These are phyloP conservation scores for Elephantulus edwardii DNA, from an alignment of 2,113 vertebrate genomes.

Conservation along the genomic window DNA sequence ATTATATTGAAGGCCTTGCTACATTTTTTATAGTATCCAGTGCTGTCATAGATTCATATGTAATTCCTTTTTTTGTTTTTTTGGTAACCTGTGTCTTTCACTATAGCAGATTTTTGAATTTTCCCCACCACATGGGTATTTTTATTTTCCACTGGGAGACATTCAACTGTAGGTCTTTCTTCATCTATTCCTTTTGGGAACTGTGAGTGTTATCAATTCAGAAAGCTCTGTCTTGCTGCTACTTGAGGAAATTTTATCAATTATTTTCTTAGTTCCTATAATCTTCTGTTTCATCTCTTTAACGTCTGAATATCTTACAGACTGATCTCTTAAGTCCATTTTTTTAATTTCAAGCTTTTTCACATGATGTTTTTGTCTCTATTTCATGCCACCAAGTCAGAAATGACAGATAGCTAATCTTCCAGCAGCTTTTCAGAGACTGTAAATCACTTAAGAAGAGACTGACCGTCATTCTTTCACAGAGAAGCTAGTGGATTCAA, in stretches of 20 bases:
- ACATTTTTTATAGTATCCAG: background rate
- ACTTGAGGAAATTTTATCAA: background rate
- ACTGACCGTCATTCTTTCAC: too few species aligned
- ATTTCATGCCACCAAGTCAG: too few species aligned
- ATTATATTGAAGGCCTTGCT: background rate
- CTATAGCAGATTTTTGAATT: background rate
- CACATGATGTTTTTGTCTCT: background rate
- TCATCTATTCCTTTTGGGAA: background rate
- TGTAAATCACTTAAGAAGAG: too few species aligned
- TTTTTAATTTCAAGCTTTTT: background rate
- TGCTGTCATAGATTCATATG: background rate
- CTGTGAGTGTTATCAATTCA: background rate
- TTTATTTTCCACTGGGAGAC: background rate
- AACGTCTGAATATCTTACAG: background rate
- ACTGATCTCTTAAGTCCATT: background rate
- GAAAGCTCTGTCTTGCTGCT: background rate
- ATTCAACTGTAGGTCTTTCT: background rate
- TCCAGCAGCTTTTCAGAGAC: too few species aligned
- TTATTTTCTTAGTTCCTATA: background rate
- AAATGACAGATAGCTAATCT: too few species aligned
- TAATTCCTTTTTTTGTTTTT: background rate
- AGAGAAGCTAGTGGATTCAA: too few species aligned
- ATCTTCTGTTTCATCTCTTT: background rate
- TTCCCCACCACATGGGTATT: background rate
- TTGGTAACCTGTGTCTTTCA: background rate